Evolutionary conservation across 2,797 vertebrate genomes (phyloP), one percentile per base, ranked within the genome.

Genomic region (Australoheros facetus): DNA sequence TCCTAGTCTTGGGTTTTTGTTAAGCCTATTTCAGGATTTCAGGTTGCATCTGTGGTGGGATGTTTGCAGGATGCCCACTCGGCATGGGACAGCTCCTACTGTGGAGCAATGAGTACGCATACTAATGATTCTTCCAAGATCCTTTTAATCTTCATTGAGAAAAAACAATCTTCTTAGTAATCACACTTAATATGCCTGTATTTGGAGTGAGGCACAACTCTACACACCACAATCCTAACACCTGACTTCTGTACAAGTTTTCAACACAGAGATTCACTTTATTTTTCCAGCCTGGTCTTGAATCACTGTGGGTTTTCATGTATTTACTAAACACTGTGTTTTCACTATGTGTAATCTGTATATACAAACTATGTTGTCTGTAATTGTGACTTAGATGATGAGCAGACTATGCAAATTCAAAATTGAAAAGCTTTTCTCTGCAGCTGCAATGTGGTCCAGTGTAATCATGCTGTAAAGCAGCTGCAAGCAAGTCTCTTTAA

Each of bases 401-500:
- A n/a, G 30, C 17, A 69, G 17, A 51, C 16, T 51, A 51, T 51
- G 28, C 23, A 7, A 66, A 48, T 66, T 66, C 5, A 5, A 64
- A 66, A 48, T 48, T 66, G 11, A 51, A 69, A 69, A 13, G 13
- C 23, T 69, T 51, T 51, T 30, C 30, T 30, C 23, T 51, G 30
- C 26, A 51, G 23, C 12, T 69, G 17, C 30, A 30, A 51, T 51
- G 23, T 14, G 26, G 26, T 69, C 45, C 42, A 51, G 6, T 1
- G 0, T 51, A 30, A 51, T 51, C n/a, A 30, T 69, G 16, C 51
- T 30, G 64, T 13, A 51, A 30, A 30, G 26, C 64, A 69, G 42
- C 45, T 69, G 26, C 45, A 69, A 51, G 39, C 26, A 69, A 51
- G 45, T 69, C 64, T 69, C 64, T 69, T 69, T 51, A 69, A 69